Evolutionary conservation across 2,888 invertebrate species (phyloP).

Genomic region (Dolomedes plantarius): DNA sequence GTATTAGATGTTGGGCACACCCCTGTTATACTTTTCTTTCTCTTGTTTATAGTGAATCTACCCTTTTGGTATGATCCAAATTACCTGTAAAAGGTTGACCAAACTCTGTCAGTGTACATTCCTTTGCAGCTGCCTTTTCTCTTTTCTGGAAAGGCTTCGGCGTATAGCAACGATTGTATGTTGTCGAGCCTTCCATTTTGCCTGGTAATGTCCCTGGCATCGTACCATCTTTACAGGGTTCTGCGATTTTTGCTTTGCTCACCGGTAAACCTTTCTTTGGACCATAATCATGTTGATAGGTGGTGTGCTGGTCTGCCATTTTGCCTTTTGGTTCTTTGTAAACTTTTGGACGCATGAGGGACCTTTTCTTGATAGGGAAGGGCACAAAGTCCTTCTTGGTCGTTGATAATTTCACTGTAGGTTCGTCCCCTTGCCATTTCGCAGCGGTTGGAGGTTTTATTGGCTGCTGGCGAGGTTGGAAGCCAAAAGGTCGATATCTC

Average conservation of each 20-base stretch:
- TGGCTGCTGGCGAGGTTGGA: conserved; percentile 20
- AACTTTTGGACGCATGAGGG: conserved; percentile 14
- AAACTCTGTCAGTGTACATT: conserved; percentile 35
- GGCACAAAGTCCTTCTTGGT: conserved; percentile 48
- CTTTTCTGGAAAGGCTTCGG: conserved; percentile 25
- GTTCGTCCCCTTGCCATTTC: conserved; percentile 40
- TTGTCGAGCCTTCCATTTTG: conserved; percentile 31
- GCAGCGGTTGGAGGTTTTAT: conserved; percentile 8
- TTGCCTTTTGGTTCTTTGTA: conserved; percentile 23
- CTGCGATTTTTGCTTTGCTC: neutral
- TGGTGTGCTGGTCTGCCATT: conserved; percentile 12
- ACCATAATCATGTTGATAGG: conserved; percentile 39
- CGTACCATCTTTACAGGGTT: conserved; percentile 17
- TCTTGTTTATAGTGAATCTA: too few relatives aligned
- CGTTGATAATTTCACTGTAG: conserved; percentile 35
- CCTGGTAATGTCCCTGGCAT: conserved; percentile 50
- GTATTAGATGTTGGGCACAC: too few relatives aligned
- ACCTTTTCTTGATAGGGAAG: conserved; percentile 23
- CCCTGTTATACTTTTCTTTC: too few relatives aligned
- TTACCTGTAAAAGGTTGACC: conserved; percentile 45
- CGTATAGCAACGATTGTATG: conserved; percentile 38
- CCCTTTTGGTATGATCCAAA: too few relatives aligned
- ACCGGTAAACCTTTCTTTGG: neutral
- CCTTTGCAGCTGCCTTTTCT: conserved; percentile 21
- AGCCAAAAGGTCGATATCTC: conserved; percentile 28